These are phyloP conservation scores for Ischnus inquisitorius DNA, from an alignment of 2,888 invertebrate species.

Conservation along the genomic window DNA sequence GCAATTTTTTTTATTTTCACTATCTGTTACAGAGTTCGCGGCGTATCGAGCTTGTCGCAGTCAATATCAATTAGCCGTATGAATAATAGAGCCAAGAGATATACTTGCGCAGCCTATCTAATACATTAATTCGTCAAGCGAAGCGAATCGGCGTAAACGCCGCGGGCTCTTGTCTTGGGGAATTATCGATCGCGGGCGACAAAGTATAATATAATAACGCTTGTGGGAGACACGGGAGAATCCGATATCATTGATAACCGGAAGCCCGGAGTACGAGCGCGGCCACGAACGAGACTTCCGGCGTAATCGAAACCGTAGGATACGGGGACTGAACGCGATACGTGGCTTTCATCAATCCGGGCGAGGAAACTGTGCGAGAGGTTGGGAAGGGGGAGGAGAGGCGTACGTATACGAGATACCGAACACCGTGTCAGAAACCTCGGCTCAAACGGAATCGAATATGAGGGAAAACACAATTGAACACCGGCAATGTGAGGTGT, in stretches of 20 bases:
- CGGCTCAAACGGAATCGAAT: constrained; percentile 57
- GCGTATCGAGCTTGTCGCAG: not conserved
- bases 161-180: not conserved
- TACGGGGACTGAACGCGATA: constrained; percentile 28
- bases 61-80: constrained; percentile 20
- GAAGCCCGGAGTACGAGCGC: constrained; percentile 69
- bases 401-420: constrained; percentile 29
- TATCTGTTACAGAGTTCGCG: not conserved
- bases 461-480: constrained; percentile 60
- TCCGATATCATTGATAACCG: constrained; percentile 73
- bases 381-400: not conserved
- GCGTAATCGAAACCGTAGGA: constrained; percentile 73
- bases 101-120: not conserved
- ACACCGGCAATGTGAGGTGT: constrained; percentile 12
- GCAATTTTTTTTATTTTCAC: too few relatives aligned
- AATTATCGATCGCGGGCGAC: constrained; percentile 48
- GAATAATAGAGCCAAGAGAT: constrained; percentile 19
- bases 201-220: not conserved
- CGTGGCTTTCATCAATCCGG: not conserved
- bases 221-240: constrained; percentile 38
- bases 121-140: not conserved
- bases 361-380: not conserved
- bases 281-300: constrained; percentile 75
- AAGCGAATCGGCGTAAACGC: not conserved
- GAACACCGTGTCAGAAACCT: constrained; percentile 34